Percentiles rank a stretch among this genome's conserved stretches.
These are phyloP conservation scores for Glyphotaelius pellucidus DNA, from an alignment of 2,888 invertebrate species.

Conservation along the genomic window DNA sequence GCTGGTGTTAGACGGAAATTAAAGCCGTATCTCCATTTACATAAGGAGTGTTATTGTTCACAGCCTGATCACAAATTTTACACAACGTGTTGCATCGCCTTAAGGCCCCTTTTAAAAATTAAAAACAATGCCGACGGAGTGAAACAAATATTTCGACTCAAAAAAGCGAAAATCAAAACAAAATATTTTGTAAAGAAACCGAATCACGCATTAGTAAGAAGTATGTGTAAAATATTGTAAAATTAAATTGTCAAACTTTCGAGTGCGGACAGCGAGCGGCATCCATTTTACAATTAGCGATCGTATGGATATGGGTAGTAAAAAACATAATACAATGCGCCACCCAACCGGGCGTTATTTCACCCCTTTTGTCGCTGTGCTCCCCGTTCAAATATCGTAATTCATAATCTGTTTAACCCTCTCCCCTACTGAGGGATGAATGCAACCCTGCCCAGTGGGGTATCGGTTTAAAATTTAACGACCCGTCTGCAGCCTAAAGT, in stretches of 20 bases:
- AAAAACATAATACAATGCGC: constrained; percentile 25
- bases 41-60: too few species aligned
- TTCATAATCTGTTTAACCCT: constrained; percentile 66
- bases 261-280: background rate
- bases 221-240: background rate
- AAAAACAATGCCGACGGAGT: too few species aligned
- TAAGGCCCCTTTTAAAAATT: too few species aligned
- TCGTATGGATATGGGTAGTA: constrained; percentile 48
- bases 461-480: constrained; percentile 58
- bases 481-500: constrained; percentile 55
- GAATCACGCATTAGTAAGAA: background rate
- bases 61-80: too few species aligned
- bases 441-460: constrained; percentile 48
- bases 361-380: constrained; percentile 50
- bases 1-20: too few species aligned
- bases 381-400: constrained; percentile 65
- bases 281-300: constrained; percentile 59
- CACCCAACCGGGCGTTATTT: constrained; percentile 44
- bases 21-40: too few species aligned
- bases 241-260: constrained; percentile 40
- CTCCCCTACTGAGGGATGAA: constrained; percentile 45
- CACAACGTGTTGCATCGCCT: too few species aligned
- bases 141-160: background rate
- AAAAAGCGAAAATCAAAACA: background rate
- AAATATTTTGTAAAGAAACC: background rate